These are phyloP conservation scores for Gephyroberyx darwinii DNA, from an alignment of 2,797 vertebrate species.

Conservation along the genomic window DNA sequence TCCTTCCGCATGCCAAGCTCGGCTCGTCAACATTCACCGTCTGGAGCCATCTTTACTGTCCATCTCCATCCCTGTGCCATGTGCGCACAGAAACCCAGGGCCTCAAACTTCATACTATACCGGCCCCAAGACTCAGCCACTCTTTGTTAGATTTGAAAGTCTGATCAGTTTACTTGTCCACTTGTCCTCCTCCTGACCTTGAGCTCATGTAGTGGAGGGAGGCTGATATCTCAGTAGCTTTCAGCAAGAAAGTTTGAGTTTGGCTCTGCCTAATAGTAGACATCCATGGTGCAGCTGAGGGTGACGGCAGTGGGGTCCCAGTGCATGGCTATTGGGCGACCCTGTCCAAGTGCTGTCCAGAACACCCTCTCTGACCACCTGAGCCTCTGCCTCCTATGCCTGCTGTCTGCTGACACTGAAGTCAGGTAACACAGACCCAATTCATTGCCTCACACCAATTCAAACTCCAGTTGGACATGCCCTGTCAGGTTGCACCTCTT, in stretches of 20 bases:
- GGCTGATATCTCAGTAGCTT: not conserved
- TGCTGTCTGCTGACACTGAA: conserved; percentile 34
- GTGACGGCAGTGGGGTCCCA: conserved; percentile 21
- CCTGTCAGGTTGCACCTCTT: conserved; percentile 53
- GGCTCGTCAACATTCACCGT: conserved; percentile 47
- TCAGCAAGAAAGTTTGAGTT: conserved; percentile 11
- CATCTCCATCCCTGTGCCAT: not conserved
- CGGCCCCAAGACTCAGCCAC: not conserved
- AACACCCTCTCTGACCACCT: conserved; percentile 57
- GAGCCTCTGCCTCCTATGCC: conserved; percentile 52
- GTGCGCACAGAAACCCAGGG: conserved; percentile 7
- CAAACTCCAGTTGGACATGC: conserved; percentile 52
- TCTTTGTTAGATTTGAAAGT: conserved; percentile 25
- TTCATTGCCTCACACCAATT: conserved; percentile 70
- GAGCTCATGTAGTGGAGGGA: conserved; percentile 15
- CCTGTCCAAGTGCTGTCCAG: conserved; percentile 36
- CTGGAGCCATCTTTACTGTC: conserved; percentile 24
- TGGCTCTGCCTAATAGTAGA: not conserved
- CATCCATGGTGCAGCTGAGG: conserved; percentile 26
- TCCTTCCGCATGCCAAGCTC: conserved; percentile 58
- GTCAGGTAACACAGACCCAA: conserved; percentile 57
- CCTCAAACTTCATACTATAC: not conserved
- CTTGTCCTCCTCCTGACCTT: conserved; percentile 50
- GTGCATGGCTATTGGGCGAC: conserved; percentile 26
- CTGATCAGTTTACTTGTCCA: conserved; percentile 14